Evolutionary conservation across 2,888 invertebrate genomes (phyloP).

Genomic region (Zygaena filipendulae): DNA sequence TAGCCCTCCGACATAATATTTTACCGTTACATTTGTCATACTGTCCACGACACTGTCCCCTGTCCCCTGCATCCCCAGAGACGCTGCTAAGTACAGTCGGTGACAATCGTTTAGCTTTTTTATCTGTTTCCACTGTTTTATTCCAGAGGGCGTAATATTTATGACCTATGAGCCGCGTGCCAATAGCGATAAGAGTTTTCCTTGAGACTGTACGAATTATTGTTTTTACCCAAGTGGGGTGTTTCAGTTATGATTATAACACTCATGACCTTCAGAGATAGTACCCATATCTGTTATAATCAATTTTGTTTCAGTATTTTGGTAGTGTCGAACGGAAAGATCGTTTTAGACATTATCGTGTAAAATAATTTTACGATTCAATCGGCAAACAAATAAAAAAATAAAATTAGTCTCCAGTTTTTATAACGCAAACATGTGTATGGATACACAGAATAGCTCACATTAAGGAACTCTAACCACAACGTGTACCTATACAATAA

Average conservation of each 20-base stretch:
- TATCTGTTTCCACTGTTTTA: constrained; percentile 58
- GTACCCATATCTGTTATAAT: too few relatives aligned
- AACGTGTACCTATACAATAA: too few relatives aligned
- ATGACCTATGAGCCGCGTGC: constrained; percentile 62
- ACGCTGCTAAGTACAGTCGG: constrained; percentile 23
- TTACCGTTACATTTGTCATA: constrained; percentile 27
- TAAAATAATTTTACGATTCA: too few relatives aligned
- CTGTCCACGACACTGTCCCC: constrained; percentile 36
- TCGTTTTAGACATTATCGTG: too few relatives aligned
- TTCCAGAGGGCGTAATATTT: constrained; percentile 49
- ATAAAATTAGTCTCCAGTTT: too few relatives aligned
- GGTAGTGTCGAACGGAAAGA: too few relatives aligned
- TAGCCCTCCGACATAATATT: too few relatives aligned
- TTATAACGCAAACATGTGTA: too few relatives aligned
- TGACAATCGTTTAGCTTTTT: constrained; percentile 50
- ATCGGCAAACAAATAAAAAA: too few relatives aligned
- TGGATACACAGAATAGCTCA: too few relatives aligned
- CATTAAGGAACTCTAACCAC: too few relatives aligned
- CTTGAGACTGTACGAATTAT: constrained; percentile 57
- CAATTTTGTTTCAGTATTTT: too few relatives aligned
- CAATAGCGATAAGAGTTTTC: constrained; percentile 56
- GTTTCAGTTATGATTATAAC: constrained; percentile 49
- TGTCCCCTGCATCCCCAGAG: constrained; percentile 11
- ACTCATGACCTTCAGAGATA: constrained; percentile 44
- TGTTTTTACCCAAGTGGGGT: constrained; percentile 54